phyloP scores from a whole-genome alignment of 2,888 invertebrate genomes.

The Brachynemurus nebulosus region DNA sequence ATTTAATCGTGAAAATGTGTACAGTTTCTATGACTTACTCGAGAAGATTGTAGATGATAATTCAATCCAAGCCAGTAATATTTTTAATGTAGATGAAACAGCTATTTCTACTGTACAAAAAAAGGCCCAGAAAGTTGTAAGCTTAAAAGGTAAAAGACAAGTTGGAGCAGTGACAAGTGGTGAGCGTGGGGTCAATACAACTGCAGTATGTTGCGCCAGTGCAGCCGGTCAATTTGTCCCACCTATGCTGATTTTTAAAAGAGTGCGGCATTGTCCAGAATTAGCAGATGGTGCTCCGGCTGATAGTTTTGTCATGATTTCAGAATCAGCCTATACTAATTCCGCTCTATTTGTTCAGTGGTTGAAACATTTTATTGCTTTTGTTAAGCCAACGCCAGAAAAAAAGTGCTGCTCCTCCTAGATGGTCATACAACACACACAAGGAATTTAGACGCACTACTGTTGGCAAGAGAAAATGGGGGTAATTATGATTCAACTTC shows the following conservation, averaged over 20 bases:
- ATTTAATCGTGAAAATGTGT: slow-evolving; percentile 16
- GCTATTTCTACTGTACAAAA: slow-evolving; percentile 18
- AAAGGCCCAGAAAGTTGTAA: slow-evolving; percentile 17
- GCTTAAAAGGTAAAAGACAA: slow-evolving; percentile 16
- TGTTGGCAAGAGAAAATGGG: slow-evolving; percentile 17
- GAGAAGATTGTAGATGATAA: slow-evolving; percentile 16
- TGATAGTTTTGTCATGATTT: slow-evolving; percentile 12
- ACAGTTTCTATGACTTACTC: slow-evolving; percentile 17
- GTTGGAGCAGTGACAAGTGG: slow-evolving; percentile 18
- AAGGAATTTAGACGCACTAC: slow-evolving; percentile 19
- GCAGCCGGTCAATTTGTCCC: slow-evolving; percentile 18
- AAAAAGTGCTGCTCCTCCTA: slow-evolving; percentile 20
- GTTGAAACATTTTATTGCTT: slow-evolving; percentile 25
- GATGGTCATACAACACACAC: slow-evolving; percentile 22
- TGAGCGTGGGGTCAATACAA: slow-evolving; percentile 18
- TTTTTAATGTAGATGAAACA: slow-evolving; percentile 19
- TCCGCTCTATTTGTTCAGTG: slow-evolving; percentile 19
- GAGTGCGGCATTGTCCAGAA: slow-evolving; percentile 13
- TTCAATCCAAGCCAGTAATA: slow-evolving; percentile 13
- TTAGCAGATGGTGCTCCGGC: slow-evolving; percentile 15
- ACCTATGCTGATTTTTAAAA: slow-evolving; percentile 20
- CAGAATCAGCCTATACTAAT: slow-evolving; percentile 19
- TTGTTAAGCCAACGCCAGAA: slow-evolving; percentile 16
- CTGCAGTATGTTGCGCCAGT: slow-evolving; percentile 17
- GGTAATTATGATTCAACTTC: slow-evolving; percentile 19